Base-by-base conservation (phyloP, 1,140 invertebrate genomes). In the Lepidostoma basale region DNA sequence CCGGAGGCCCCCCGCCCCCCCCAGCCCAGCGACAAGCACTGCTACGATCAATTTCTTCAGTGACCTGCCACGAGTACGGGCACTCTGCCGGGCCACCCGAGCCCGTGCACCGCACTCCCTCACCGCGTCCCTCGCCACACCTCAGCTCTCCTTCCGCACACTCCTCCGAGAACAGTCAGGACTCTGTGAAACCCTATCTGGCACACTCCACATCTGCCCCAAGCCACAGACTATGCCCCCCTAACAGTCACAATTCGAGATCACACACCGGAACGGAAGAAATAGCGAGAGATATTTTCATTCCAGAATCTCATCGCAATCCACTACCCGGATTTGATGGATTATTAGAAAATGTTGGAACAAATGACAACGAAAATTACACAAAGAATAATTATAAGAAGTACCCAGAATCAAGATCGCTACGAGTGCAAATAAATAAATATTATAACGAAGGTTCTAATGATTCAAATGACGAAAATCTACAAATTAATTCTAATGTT, bases 1-100 rank as follows among this genome's bases (percentile, higher is more conserved):
- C 79, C 87, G 63, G 86, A 82, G 69, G 77, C 79, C 74, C 80
- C 70, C 73, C 67, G 70, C 67, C 78, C 79, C 74, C 74, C 74
- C 63, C 77, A 68, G 73, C 74, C 23, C 71, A 69, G 26, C 54
- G 72, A 63, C 73, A 76, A 67, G 70, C 78, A 65, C 73, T 79
- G 63, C 74, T 80, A 69, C 77, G 78, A 54, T 81, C 79, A 68
- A 72, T 80, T 74, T 79, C 78, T 47, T 80, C 80, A 66, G 74
- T 82, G 64, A 77, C 77, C 39, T 68, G 69, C 44, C 70, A 63
- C 33, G 59, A 63, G 60, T 39, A 49, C 54, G 20, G 14, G 72
- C 67, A 20, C 62, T n/a, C n/a, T n/a, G n/a, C n/a, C 69, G 65
- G 66, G 54, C 58, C 26, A 59, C 25, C 26, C 60, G 26, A 4